Evolutionary conservation across 2,113 vertebrate genomes (phyloP).

Genomic region (Lontra canadensis): DNA sequence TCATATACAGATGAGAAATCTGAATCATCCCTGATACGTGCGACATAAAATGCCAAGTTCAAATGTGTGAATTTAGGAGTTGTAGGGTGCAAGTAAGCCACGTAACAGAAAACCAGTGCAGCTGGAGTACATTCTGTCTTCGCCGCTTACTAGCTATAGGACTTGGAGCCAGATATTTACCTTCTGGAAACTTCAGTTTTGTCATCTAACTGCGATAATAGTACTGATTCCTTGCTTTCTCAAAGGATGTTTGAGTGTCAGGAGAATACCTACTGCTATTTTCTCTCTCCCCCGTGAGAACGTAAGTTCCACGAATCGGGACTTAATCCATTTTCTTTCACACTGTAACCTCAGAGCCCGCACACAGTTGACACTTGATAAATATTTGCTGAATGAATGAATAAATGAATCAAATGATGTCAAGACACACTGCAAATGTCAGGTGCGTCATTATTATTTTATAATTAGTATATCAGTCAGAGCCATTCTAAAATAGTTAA

Average conservation of each 20-base stretch:
- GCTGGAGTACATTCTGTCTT: neutral
- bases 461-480: slow-evolving; percentile 47
- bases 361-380: neutral
- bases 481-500: slow-evolving; percentile 52
- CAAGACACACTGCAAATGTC: slow-evolving; percentile 32
- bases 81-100: neutral
- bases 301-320: neutral
- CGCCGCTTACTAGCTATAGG: neutral
- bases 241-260: neutral
- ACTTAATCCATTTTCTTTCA: neutral
- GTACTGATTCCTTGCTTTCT: slow-evolving; percentile 14
- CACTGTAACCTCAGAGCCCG: neutral
- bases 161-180: neutral
- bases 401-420: slow-evolving; percentile 28
- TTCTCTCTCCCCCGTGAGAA: neutral
- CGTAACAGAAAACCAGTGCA: neutral
- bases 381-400: slow-evolving; percentile 45
- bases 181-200: neutral
- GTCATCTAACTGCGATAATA: neutral
- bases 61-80: neutral
- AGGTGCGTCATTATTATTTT: slow-evolving; percentile 48
- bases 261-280: neutral
- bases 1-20: neutral
- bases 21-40: neutral
- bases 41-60: neutral